Percentiles rank a stretch among this genome's conserved stretches.
Evolutionary conservation across 53 echinoderm and acorn worm species (phyloP).

Genomic region (Holothuria leucospilota): DNA sequence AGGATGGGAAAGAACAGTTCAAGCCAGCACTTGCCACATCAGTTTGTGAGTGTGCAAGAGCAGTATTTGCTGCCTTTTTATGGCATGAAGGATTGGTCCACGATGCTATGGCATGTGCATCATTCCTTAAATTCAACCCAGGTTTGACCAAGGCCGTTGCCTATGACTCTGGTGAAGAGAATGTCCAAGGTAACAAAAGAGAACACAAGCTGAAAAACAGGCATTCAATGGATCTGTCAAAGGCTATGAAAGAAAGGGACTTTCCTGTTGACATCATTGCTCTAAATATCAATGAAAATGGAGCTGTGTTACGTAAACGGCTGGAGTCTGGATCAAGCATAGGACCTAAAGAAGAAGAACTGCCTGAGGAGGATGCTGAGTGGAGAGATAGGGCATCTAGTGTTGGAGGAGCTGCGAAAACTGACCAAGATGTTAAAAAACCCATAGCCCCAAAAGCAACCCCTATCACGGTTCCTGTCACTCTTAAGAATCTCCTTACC

Average conservation of each 20-base stretch:
- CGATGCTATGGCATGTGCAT: slow-evolving; percentile 98
- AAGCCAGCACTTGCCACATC: slow-evolving; percentile 89
- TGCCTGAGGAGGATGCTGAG: slow-evolving; percentile 48
- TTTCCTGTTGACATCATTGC: slow-evolving; percentile 17
- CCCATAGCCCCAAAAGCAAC: slow-evolving; percentile 7
- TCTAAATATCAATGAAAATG: slow-evolving; percentile 39
- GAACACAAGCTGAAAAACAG: slow-evolving; percentile 92
- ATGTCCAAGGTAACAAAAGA: slow-evolving; percentile 44
- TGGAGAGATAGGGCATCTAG: slow-evolving; percentile 82
- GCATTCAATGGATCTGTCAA: slow-evolving; percentile 93
- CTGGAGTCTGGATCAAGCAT: slow-evolving; percentile 44
- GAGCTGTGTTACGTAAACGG: slow-evolving; percentile 55
- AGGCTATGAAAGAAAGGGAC: slow-evolving; percentile 73
- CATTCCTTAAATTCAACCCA: slow-evolving; percentile 88
- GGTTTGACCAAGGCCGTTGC: slow-evolving; percentile 77
- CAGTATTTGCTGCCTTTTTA: slow-evolving; percentile 91
- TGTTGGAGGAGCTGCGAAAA: slow-evolving; percentile 67
- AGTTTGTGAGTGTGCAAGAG: slow-evolving; percentile 88
- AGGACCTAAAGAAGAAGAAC: neutral
- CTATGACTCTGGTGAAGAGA: slow-evolving; percentile 55
- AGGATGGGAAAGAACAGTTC: slow-evolving; percentile 79
- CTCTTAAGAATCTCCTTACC: slow-evolving; percentile 84
- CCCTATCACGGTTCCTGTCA: slow-evolving; percentile 70
- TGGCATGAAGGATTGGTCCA: slow-evolving; percentile 94
- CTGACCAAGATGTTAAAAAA: slow-evolving; percentile 59